phyloP scores from a whole-genome alignment of 2,888 invertebrate genomes.

The Sycophila texana region DNA sequence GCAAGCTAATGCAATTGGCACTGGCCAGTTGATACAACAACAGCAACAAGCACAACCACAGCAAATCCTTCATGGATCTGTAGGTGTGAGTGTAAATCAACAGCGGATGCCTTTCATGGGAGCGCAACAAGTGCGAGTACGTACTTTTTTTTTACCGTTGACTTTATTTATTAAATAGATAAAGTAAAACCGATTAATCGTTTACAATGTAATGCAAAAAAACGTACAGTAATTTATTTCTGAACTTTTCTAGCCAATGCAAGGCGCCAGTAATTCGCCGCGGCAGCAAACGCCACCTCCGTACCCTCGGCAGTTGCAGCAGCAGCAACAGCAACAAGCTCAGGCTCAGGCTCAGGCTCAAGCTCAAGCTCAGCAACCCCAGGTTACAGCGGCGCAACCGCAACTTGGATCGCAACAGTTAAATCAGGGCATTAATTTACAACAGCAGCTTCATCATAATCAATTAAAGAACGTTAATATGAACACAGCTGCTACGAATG shows the following conservation, averaged over 20 bases:
- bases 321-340: slow-evolving; percentile 66
- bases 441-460: slow-evolving; percentile 73
- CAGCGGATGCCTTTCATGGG: slow-evolving; percentile 71
- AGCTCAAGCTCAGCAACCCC: slow-evolving; percentile 50
- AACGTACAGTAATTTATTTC: neutral
- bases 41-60: slow-evolving; percentile 58
- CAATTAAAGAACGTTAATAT: slow-evolving; percentile 71
- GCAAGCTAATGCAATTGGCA: slow-evolving; percentile 28
- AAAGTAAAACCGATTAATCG: neutral
- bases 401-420: slow-evolving; percentile 74
- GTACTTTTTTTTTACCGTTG: neutral
- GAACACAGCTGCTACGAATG: slow-evolving; percentile 71
- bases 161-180: neutral
- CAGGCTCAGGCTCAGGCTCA: slow-evolving; percentile 62
- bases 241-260: slow-evolving; percentile 33
- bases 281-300: slow-evolving; percentile 64
- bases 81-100: slow-evolving; percentile 68
- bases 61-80: slow-evolving; percentile 58
- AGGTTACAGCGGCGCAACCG: slow-evolving; percentile 55
- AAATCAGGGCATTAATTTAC: slow-evolving; percentile 70
- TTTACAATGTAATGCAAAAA: neutral
- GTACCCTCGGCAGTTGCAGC: slow-evolving; percentile 56
- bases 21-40: slow-evolving; percentile 36
- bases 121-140: slow-evolving; percentile 62
- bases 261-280: slow-evolving; percentile 21